These are phyloP conservation scores for Solea senegalensis DNA, from an alignment of 2,113 vertebrate genomes.

Conservation along the genomic window DNA sequence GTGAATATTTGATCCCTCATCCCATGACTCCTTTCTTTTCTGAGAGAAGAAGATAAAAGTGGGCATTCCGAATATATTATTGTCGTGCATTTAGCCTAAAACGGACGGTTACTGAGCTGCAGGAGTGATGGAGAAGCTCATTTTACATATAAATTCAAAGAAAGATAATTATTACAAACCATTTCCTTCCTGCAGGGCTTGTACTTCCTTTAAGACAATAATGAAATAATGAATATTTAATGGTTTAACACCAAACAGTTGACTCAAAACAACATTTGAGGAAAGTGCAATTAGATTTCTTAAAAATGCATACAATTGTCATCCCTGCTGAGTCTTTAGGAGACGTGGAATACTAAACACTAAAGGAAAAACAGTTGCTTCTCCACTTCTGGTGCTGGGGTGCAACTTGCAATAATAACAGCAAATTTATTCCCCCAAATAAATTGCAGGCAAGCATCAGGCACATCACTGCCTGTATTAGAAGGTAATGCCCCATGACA, in stretches of 20 bases:
- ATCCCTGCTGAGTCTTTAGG: neutral
- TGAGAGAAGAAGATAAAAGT: constrained; percentile 1
- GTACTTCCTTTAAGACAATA: constrained; percentile 1
- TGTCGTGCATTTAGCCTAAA: constrained; percentile 40
- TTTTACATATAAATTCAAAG: constrained; percentile 8
- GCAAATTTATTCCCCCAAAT: constrained; percentile 37
- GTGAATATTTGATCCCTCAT: constrained; percentile 44
- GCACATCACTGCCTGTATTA: constrained; percentile 49
- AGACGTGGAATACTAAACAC: constrained; percentile 19
- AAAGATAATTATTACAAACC: neutral
- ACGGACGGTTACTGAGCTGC: constrained; percentile 11
- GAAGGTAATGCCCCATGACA: constrained; percentile 61
- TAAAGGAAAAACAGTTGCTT: constrained; percentile 26
- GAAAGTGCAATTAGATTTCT: neutral
- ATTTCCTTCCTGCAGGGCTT: constrained; percentile 13
- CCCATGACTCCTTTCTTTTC: constrained; percentile 28
- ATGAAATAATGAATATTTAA: constrained; percentile 6
- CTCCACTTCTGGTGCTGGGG: constrained; percentile 10
- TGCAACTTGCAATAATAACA: constrained; percentile 37
- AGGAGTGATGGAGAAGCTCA: constrained; percentile 3
- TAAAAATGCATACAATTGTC: constrained; percentile 2
- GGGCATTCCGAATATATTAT: constrained; percentile 39
- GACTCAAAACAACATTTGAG: constrained; percentile 2
- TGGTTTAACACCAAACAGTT: constrained; percentile 17
- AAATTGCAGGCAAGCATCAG: constrained; percentile 45